Conservation (phyloP, 2,113 vertebrate species). For the Xenopus laevis region DNA sequence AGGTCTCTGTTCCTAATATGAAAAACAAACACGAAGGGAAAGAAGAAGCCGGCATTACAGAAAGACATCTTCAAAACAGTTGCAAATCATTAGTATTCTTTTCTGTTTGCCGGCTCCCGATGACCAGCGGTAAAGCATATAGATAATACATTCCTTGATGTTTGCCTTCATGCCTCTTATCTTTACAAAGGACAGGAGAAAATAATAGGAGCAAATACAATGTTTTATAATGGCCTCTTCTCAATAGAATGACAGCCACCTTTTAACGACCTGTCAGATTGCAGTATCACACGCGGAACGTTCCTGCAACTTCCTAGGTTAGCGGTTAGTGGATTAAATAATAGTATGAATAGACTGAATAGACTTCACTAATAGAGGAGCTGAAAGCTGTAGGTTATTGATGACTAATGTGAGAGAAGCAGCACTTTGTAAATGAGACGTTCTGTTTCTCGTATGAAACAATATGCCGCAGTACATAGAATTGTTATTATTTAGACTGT, state of each 20-base stretch:
- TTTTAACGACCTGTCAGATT: constrained; percentile 62
- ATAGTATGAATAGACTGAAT: constrained; percentile 60
- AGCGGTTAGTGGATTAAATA: constrained; percentile 56
- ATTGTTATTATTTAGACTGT: no score
- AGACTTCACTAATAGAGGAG: constrained; percentile 12
- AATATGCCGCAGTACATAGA: no score
- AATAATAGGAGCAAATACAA: constrained; percentile 52
- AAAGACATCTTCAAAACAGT: constrained; percentile 49
- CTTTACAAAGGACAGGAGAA: constrained; percentile 58
- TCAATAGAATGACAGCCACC: constrained; percentile 59
- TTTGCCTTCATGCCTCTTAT: constrained; percentile 50
- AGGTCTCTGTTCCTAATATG: constrained; percentile 51
- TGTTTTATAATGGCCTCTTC: constrained; percentile 47
- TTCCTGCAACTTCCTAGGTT: constrained; percentile 56
- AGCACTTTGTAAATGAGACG: no score
- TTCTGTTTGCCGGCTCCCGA: constrained; percentile 5
- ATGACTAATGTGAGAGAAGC: no score
- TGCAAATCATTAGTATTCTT: constrained; percentile 49
- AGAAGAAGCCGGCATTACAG: constrained; percentile 52
- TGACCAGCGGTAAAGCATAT: constrained; percentile 53
- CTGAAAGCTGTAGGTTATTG: no score
- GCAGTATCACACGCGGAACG: constrained; percentile 55
- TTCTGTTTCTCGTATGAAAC: no score
- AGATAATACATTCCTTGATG: constrained; percentile 54
- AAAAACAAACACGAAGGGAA: constrained; percentile 47